phyloP scores from a whole-genome alignment of 2,113 vertebrate genomes.

The Acrocephalus kingi region DNA sequence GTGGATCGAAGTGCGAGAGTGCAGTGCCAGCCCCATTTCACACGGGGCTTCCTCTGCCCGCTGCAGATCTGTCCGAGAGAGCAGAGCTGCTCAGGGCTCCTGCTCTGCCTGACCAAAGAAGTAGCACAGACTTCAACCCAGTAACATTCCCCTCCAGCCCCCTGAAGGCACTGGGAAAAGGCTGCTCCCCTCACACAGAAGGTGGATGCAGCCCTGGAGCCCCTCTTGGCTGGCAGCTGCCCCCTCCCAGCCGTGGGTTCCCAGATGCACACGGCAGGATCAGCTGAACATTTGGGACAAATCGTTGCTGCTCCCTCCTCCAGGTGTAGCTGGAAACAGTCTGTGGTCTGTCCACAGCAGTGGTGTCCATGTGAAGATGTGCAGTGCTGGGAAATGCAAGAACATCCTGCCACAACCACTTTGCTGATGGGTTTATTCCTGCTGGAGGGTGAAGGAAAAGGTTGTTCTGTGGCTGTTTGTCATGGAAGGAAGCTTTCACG shows the following conservation, averaged over 20 bases:
- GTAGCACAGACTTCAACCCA: background rate
- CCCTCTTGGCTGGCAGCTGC: background rate
- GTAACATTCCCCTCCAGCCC: background rate
- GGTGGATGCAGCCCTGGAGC: background rate
- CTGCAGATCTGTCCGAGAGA: background rate
- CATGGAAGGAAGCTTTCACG: background rate
- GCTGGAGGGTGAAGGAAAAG: background rate
- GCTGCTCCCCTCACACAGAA: background rate
- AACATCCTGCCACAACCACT: rapidly evolving
- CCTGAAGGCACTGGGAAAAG: background rate
- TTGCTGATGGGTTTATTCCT: background rate
- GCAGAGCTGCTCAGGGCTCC: slow-evolving; percentile 30
- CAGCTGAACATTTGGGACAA: slow-evolving; percentile 19
- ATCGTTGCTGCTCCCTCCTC: background rate
- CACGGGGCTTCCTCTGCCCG: background rate
- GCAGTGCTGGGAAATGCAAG: background rate
- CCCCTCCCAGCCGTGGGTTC: background rate
- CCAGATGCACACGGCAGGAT: background rate
- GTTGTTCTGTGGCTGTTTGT: background rate
- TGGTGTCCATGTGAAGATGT: rapidly evolving
- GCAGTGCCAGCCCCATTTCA: background rate
- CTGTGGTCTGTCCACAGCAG: background rate
- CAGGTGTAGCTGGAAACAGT: background rate
- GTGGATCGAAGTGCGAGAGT: background rate
- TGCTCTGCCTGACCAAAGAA: slow-evolving; percentile 72